Evolutionary conservation across 2,888 invertebrate genomes (phyloP), one percentile per base, ranked within the genome.

Genomic region (Drosophila borborema): DNA sequence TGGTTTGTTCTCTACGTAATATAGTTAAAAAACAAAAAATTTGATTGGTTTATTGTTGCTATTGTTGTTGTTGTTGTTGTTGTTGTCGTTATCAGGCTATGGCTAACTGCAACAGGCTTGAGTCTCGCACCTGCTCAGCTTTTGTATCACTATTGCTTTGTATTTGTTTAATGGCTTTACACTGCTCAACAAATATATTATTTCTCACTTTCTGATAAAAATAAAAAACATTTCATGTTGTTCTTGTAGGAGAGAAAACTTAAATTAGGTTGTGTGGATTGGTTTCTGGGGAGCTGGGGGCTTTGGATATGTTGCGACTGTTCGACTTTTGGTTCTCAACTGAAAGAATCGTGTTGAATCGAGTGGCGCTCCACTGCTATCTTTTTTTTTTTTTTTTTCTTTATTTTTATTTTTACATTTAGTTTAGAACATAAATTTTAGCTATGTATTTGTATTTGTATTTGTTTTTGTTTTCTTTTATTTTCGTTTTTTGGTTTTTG

Each of bases 151-250:
- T 86, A 90, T 91, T 89, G 77, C 86, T 84, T 84, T 75, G 74
- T 36, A 51, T 82, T 86, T 86, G 75, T 69, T 86, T 85, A 81
- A 77, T 80, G 78, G 75, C 71, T 86, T 54, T 67, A 71, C 62
- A 64, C 70, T 74, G 77, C 38, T 74, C 54, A 80, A 77, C 72
- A 76, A 74, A 86, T 81, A 36, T 43, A 53, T 60, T 55, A 62
- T 69, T 70, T 86, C 86, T 84, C 86, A 80, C 80, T 82, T 81
- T 81, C 77, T 90, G 90, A 88, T 81, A 77, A 86, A 87, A 90
- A 86, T 90, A 86, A 74, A 81, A 87, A 74, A 64, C 23, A 23
- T 38, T 43, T 18, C 28, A 64, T 28, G 3, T 49, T 48, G n/a
- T n/a, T 62, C 31, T 12, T 64, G 64, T 58, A 62, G 51, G 65